Percentiles rank a stretch among this genome's conserved stretches.
phyloP scores from a whole-genome alignment of 1,140 invertebrate species.

The Drosophila funebris region DNA sequence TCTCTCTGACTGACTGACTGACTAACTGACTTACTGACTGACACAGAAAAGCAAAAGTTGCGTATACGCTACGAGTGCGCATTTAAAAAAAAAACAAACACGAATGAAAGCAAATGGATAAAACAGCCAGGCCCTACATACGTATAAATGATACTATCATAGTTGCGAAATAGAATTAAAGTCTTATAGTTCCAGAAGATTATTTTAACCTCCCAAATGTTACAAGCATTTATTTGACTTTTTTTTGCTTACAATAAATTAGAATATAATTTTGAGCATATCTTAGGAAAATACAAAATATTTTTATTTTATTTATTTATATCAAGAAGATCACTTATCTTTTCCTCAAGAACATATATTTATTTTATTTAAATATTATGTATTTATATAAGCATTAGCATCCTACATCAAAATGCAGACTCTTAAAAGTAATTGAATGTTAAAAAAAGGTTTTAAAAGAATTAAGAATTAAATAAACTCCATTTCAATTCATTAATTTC shows the following conservation, averaged over 20 bases:
- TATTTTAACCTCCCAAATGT: background rate
- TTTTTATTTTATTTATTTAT: too few species aligned
- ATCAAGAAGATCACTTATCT: too few species aligned
- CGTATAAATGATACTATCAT: background rate
- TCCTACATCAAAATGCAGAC: too few species aligned
- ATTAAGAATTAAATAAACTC: too few species aligned
- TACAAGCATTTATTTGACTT: background rate
- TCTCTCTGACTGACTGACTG: conserved; percentile 2
- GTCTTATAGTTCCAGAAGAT: background rate
- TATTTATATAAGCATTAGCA: too few species aligned
- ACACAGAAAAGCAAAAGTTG: conserved; percentile 41
- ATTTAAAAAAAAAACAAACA: background rate
- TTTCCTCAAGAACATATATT: too few species aligned
- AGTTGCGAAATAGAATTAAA: conserved; percentile 1
- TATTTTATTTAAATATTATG: too few species aligned
- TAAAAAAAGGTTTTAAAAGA: too few species aligned
- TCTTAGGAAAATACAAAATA: too few species aligned
- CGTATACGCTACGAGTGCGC: conserved; percentile 27
- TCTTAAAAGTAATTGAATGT: too few species aligned
- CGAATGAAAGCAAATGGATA: background rate
- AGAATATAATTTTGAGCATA: too few species aligned
- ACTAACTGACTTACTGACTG: conserved; percentile 34
- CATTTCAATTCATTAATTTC: background rate
- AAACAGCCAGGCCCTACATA: background rate
- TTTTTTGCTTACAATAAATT: too few species aligned